Base-by-base conservation (phyloP, 92 coral and sea anemone species). In the Epizoanthus ramosus region DNA sequence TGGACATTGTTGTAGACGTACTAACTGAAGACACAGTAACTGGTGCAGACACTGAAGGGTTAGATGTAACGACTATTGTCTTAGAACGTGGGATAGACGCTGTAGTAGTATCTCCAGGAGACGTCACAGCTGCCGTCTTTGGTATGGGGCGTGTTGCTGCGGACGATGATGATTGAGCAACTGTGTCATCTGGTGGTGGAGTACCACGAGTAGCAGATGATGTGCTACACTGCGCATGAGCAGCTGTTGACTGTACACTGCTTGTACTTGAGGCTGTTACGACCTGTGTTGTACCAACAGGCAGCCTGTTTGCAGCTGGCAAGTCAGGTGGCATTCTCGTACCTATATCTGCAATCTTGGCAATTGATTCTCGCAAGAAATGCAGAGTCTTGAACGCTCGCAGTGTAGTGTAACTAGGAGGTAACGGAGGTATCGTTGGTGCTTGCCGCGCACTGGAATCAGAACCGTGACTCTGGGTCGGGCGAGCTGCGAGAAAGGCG, bases 381-480 rank as follows among this genome's bases (percentile, higher is more conserved):
- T 81, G 75, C 71, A 96, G 84, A 23, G 85, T 81, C 63, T 89
- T 85, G 74, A 94, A 88, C 0, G 93, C 94, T 73, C 63, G 89
- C 50, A 96, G 71, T 21, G 99, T 96, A 28, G 97, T 90, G 41
- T 74, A 72, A 41, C 92, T 87, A 3, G 99, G 99, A 28, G 99
- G 99, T 57, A 96, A 94, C 23, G 97, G 97, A 3, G 99, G 99
- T 60, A 96, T 91, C 3, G 74, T 72, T 33, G 95, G 92, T n/a
- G 75, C 89, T 18, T 85, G 89, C 43, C 79, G 73, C 13, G n/a
- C 56, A 28, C 7, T 13, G 10, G 13, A 10, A 9, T 50, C 54
- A 50, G 54, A 10, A 12, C 12, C 12, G 16, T 50, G 16, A 33
- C 54, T 31, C 45, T 75, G 57, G 33, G 10, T 33, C 3, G 68